Conservation (phyloP, 2,888 invertebrate genomes). For the Lithophane semibrunnea region DNA sequence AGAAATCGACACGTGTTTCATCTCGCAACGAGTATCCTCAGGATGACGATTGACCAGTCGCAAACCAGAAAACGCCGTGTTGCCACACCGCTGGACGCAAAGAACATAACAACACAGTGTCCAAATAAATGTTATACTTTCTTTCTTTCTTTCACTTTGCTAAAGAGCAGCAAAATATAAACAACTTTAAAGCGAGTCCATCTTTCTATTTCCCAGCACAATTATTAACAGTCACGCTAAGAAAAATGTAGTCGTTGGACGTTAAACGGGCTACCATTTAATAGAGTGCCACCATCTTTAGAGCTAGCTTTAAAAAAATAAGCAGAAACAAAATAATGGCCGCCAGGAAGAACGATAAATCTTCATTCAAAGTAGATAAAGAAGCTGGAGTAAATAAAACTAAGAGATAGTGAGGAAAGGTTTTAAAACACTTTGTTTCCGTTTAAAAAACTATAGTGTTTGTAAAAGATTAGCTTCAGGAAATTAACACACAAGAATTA, state of each 20-base stretch:
- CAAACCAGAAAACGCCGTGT: no score
- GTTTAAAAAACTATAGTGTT: background rate
- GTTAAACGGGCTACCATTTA: conserved; percentile 31
- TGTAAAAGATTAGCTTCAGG: background rate
- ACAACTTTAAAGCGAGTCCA: background rate
- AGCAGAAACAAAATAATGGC: conserved; percentile 24
- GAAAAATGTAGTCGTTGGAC: conserved; percentile 23
- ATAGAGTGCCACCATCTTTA: conserved; percentile 25
- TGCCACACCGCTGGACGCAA: no score
- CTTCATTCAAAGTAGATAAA: conserved; percentile 50
- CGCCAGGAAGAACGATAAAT: conserved; percentile 43
- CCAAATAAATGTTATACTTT: no score
- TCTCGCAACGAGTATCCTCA: no score
- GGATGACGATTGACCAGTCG: no score
- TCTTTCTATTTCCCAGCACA: conserved; percentile 19
- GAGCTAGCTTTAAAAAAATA: conserved; percentile 20
- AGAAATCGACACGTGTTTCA: no score
- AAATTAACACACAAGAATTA: background rate
- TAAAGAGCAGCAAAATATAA: conserved; percentile 9
- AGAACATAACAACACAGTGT: no score
- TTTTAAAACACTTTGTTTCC: conserved; percentile 28
- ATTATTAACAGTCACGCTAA: conserved; percentile 30
- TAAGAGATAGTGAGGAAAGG: conserved; percentile 11
- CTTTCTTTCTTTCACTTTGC: no score
- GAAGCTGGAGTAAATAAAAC: conserved; percentile 29